Percentiles rank a stretch among this genome's conserved stretches.
Conservation (phyloP, 2,113 vertebrate species). For the Dendropsophus ebraccatus region DNA sequence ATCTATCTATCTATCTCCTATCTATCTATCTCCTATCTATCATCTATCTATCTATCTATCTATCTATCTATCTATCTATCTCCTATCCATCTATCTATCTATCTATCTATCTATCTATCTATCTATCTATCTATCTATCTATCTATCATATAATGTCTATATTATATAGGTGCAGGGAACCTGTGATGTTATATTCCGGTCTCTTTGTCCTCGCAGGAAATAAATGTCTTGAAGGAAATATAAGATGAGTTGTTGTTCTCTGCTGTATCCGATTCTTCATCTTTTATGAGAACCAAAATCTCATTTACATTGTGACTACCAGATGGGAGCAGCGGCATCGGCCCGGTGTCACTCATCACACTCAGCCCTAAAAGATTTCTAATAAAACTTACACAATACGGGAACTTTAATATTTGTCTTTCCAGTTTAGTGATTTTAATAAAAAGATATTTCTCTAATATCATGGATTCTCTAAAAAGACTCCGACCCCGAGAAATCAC, state of each 20-base stretch:
- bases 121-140: no score
- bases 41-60: no score
- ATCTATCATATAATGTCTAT: no score
- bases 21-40: no score
- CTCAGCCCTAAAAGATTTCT: constrained; percentile 57
- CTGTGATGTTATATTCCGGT: neutral
- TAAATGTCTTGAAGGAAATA: constrained; percentile 53
- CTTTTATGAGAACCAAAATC: constrained; percentile 57
- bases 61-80: no score
- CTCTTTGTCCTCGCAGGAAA: neutral
- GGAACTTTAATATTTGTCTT: constrained; percentile 57
- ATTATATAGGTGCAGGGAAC: no score
- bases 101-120: no score
- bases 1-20: no score
- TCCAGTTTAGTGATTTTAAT: constrained; percentile 59
- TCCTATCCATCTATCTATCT: no score
- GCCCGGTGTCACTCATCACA: constrained; percentile 63
- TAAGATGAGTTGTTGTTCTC: neutral
- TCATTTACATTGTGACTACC: constrained; percentile 59
- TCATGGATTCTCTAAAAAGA: constrained; percentile 18
- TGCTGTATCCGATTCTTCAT: constrained; percentile 49
- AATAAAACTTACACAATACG: constrained; percentile 50
- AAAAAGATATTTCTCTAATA: constrained; percentile 44
- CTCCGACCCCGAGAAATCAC: neutral
- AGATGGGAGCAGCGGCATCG: constrained; percentile 55